Evolutionary conservation across 1,140 invertebrate species (phyloP).

Genomic region (Phenacoccus solenopsis): DNA sequence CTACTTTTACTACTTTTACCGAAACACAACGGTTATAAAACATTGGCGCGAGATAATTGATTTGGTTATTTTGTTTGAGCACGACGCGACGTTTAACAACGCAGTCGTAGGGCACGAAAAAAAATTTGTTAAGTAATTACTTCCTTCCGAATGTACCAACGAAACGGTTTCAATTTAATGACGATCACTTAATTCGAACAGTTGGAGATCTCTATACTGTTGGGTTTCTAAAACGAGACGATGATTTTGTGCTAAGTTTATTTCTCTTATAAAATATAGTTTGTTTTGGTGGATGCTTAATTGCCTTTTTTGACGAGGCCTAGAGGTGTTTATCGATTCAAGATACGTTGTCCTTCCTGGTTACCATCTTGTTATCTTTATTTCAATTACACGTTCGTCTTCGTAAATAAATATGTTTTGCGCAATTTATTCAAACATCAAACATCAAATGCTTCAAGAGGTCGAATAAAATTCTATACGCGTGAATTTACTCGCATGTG

Average conservation of each 20-base stretch:
- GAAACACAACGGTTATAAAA: not conserved
- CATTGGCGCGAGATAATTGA: not conserved
- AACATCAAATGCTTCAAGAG: too few species aligned
- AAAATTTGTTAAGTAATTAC: not conserved
- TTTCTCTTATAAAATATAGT: too few species aligned
- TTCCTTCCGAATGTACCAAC: not conserved
- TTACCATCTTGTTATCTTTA: too few species aligned
- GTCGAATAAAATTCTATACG: too few species aligned
- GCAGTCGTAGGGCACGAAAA: not conserved
- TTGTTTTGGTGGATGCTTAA: too few species aligned
- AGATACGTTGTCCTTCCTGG: too few species aligned
- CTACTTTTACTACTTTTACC: constrained; percentile 2
- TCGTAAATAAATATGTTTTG: too few species aligned
- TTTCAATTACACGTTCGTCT: too few species aligned
- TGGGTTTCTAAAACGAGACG: not conserved
- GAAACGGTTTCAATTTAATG: not conserved
- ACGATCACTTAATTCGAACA: not conserved
- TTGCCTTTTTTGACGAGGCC: too few species aligned
- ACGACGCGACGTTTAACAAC: too few species aligned
- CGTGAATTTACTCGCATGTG: not conserved
- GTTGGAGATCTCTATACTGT: not conserved
- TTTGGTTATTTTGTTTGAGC: not conserved
- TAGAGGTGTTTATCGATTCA: too few species aligned
- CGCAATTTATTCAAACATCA: too few species aligned
- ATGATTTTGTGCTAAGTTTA: not conserved